A percentile compares a stretch with the other conserved stretches of the same genome.
phyloP scores from a whole-genome alignment of 2,888 invertebrate genomes.

The Plebejus anna region DNA sequence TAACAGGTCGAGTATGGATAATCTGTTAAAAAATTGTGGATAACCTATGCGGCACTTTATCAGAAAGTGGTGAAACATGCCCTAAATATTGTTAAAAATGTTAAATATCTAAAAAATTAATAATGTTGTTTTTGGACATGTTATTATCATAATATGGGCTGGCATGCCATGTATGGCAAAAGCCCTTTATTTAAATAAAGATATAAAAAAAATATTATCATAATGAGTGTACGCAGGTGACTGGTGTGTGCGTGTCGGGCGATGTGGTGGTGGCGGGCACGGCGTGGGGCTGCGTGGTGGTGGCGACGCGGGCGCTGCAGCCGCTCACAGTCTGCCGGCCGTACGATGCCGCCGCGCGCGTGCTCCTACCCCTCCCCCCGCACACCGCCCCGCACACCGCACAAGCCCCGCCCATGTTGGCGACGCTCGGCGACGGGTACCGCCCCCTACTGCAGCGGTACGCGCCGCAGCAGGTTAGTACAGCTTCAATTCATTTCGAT shows the following conservation, averaged over 20 bases:
- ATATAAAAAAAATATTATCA: too few relatives aligned
- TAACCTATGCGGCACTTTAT: too few relatives aligned
- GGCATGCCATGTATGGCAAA: too few relatives aligned
- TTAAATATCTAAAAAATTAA: too few relatives aligned
- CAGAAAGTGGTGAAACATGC: too few relatives aligned
- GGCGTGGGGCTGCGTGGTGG: constrained; percentile 95
- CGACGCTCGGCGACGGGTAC: constrained; percentile 91
- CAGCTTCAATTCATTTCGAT: too few relatives aligned
- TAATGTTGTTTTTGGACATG: too few relatives aligned
- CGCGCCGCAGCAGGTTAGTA: constrained; percentile 55
- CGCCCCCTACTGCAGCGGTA: constrained; percentile 82
- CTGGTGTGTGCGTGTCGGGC: constrained; percentile 83
- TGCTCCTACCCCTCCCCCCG: constrained; percentile 81
- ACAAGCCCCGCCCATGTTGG: constrained; percentile 76
- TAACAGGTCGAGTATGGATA: too few relatives aligned
- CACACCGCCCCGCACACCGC: constrained; percentile 53
- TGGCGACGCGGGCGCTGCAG: constrained; percentile 87
- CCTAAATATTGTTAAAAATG: too few relatives aligned
- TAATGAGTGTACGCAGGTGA: constrained; percentile 72
- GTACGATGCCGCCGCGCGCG: constrained; percentile 89
- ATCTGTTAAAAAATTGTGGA: too few relatives aligned
- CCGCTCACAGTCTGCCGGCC: constrained; percentile 96
- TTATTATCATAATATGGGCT: too few relatives aligned
- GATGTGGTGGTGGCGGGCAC: constrained; percentile 93
- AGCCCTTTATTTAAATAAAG: too few relatives aligned